phyloP scores from a whole-genome alignment of 30 jellyfish, hydroid and myxozoan species.

The Aurelia aurita complex sp. Pacific region DNA sequence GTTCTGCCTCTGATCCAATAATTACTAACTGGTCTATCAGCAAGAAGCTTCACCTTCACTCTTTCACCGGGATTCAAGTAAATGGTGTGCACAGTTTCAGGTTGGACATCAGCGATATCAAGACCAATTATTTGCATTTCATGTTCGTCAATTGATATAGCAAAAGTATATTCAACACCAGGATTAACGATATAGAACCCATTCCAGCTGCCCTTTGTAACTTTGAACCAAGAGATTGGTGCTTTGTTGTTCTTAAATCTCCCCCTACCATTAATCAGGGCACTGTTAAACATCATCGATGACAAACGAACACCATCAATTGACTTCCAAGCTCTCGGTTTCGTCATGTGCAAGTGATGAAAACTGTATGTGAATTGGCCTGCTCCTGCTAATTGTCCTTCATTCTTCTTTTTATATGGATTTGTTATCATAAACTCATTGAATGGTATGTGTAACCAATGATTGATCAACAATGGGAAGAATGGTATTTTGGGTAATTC shows the following conservation, averaged over 20 bases:
- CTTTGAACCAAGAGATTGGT: constrained; percentile 59
- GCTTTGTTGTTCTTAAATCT: constrained; percentile 44
- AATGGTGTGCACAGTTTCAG: constrained; percentile 59
- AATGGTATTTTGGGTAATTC: constrained; percentile 26
- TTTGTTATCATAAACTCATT: constrained; percentile 33
- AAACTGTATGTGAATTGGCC: constrained; percentile 26
- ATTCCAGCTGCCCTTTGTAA: constrained; percentile 40
- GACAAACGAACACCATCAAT: constrained; percentile 45
- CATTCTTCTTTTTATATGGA: constrained; percentile 10
- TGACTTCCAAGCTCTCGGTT: constrained; percentile 30
- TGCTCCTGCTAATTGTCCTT: constrained; percentile 25
- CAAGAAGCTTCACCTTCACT: constrained; percentile 45
- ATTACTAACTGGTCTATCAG: constrained; percentile 50
- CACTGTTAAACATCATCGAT: constrained; percentile 28
- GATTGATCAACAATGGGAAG: constrained; percentile 27
- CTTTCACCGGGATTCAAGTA: constrained; percentile 90
- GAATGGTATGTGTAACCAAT: constrained; percentile 54
- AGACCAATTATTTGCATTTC: constrained; percentile 43
- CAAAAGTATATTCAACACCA: constrained; percentile 77
- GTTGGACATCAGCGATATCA: constrained; percentile 67
- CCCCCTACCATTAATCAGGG: constrained; percentile 65
- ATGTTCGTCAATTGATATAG: constrained; percentile 75
- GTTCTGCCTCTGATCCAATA: constrained; percentile 85
- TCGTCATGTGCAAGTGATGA: constrained; percentile 16
- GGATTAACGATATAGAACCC: constrained; percentile 73